phyloP scores from a whole-genome alignment of 1,140 invertebrate species.

The Schlechtendalia chinensis region DNA sequence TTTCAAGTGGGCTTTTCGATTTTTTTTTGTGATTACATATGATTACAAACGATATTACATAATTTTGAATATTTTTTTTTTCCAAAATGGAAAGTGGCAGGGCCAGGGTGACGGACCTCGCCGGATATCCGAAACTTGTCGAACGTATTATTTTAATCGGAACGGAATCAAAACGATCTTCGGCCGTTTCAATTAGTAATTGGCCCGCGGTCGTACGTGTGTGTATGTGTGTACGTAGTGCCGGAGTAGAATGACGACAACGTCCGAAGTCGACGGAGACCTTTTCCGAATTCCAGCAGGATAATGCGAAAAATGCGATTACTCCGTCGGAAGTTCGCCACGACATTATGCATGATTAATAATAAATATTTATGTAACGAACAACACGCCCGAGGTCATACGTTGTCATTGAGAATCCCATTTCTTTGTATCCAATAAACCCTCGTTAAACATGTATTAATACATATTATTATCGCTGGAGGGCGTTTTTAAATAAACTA shows the following conservation, averaged over 20 bases:
- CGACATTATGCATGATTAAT: background rate
- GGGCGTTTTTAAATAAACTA: background rate
- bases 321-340: background rate
- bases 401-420: background rate
- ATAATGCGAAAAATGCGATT: background rate
- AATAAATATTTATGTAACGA: background rate
- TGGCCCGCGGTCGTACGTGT: too few species aligned
- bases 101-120: too few species aligned
- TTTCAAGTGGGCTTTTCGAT: too few species aligned
- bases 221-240: too few species aligned
- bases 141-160: too few species aligned
- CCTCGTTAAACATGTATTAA: too few species aligned
- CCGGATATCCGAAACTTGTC: too few species aligned
- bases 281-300: background rate
- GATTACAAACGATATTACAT: too few species aligned
- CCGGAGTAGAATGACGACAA: background rate
- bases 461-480: background rate
- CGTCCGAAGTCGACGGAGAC: background rate
- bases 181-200: background rate
- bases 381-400: background rate
- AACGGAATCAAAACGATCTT: background rate
- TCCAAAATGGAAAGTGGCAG: too few species aligned
- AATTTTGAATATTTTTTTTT: too few species aligned
- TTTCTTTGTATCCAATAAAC: background rate
- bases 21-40: too few species aligned